Conservation (phyloP, 2,888 invertebrate genomes). For the Pyralis farinalis region DNA sequence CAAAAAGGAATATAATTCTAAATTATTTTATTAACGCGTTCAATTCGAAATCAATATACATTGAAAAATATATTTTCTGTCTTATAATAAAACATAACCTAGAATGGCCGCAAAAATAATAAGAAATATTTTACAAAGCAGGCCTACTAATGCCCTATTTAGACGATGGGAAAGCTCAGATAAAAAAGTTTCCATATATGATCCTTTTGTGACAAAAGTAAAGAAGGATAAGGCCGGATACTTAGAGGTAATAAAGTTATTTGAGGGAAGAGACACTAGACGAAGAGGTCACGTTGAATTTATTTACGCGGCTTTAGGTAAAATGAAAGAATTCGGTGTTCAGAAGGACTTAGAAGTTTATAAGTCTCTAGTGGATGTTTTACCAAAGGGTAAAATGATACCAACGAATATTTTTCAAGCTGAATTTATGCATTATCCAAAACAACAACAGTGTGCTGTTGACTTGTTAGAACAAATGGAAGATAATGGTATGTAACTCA, state of each 20-base stretch:
- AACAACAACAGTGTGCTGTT: slow-evolving; percentile 97
- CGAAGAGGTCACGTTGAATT: slow-evolving; percentile 96
- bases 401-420: slow-evolving; percentile 91
- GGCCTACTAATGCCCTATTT: slow-evolving; percentile 38
- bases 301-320: slow-evolving; percentile 92
- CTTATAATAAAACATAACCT: slow-evolving; percentile 17
- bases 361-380: slow-evolving; percentile 90
- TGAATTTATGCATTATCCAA: slow-evolving; percentile 96
- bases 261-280: slow-evolving; percentile 84
- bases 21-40: no score
- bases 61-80: slow-evolving; percentile 1
- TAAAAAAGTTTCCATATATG: slow-evolving; percentile 57
- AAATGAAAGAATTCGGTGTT: slow-evolving; percentile 95
- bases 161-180: slow-evolving; percentile 58
- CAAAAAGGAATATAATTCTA: no score
- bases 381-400: slow-evolving; percentile 94
- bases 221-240: slow-evolving; percentile 85
- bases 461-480: slow-evolving; percentile 97
- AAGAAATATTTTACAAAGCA: slow-evolving; percentile 43
- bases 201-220: slow-evolving; percentile 70
- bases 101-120: slow-evolving; percentile 57
- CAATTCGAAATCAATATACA: no score
- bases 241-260: slow-evolving; percentile 87
- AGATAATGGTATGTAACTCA: slow-evolving; percentile 87
- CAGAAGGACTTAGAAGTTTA: slow-evolving; percentile 93